Conservation (phyloP, 2,797 vertebrate genomes). For the Eulemur coronatus region DNA sequence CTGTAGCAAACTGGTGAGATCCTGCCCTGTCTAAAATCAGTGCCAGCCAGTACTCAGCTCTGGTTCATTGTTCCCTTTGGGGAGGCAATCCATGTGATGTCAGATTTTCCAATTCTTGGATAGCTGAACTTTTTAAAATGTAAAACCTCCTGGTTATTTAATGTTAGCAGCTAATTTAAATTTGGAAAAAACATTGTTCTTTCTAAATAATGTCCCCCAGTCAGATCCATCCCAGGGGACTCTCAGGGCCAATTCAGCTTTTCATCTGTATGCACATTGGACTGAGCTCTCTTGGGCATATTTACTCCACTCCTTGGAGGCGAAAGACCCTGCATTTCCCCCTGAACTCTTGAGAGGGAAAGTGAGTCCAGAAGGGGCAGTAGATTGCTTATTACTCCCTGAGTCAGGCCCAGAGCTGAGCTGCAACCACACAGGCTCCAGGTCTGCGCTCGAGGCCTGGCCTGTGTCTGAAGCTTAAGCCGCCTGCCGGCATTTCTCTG, state of each 20-base stretch:
- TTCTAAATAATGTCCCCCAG: background rate
- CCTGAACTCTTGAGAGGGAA: conserved; percentile 6
- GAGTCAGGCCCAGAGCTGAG: background rate
- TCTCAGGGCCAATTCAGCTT: background rate
- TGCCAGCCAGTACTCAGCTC: background rate
- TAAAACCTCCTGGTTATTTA: background rate
- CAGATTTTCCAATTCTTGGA: conserved; percentile 24
- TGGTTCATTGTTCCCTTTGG: background rate
- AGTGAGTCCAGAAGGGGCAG: background rate
- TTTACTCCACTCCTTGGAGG: background rate
- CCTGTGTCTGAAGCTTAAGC: background rate
- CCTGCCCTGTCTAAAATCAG: background rate
- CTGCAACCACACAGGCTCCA: background rate
- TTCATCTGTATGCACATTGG: background rate
- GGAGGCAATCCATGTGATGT: background rate
- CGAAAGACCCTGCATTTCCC: background rate
- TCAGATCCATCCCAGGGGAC: background rate
- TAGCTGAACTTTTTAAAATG: background rate
- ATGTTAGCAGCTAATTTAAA: conserved; percentile 7
- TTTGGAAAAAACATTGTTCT: background rate
- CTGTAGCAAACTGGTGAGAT: background rate
- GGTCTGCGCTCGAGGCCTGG: background rate
- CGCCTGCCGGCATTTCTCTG: background rate
- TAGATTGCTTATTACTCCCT: background rate
- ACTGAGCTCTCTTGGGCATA: background rate